Evolutionary conservation across 2,113 vertebrate species (phyloP).

Genomic region (Brachyhypopomus gauderio): DNA sequence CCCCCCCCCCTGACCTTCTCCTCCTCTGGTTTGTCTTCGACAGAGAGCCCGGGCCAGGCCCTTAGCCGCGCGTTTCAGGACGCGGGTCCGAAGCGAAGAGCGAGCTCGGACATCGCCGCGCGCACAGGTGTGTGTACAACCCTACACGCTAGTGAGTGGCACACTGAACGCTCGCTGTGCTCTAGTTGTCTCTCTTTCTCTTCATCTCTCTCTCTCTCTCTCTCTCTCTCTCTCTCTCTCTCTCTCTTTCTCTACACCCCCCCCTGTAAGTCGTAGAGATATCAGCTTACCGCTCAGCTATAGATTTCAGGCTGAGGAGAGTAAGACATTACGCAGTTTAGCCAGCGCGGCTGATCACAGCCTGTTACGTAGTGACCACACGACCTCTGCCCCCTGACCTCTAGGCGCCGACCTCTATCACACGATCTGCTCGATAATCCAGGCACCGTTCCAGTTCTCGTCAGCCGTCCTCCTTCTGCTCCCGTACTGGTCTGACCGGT

Average conservation of each 20-base stretch:
- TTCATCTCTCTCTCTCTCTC: background rate
- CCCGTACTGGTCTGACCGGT: too few species aligned
- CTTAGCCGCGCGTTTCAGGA: conserved; percentile 96
- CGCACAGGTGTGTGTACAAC: conserved; percentile 81
- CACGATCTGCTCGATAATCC: too few species aligned
- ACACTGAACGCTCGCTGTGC: background rate
- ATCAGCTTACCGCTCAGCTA: background rate
- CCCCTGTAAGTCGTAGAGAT: background rate
- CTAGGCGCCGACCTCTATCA: too few species aligned
- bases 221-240: conserved; percentile 50
- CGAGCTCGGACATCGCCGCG: conserved; percentile 91
- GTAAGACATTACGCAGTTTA: too few species aligned
- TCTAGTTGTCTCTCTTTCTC: conserved; percentile 62
- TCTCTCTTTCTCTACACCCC: background rate
- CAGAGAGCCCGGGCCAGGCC: conserved; percentile 97
- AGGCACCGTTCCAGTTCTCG: too few species aligned
- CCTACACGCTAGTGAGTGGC: too few species aligned
- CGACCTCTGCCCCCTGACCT: too few species aligned
- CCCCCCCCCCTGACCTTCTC: conserved; percentile 50
- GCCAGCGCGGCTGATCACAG: too few species aligned
- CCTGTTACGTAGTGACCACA: too few species aligned
- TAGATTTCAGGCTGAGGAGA: background rate
- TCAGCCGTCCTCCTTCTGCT: too few species aligned
- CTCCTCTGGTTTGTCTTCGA: conserved; percentile 65
- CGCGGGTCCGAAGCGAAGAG: conserved; percentile 91